A percentile compares a stretch with the other conserved stretches of the same genome.
These are phyloP conservation scores for Calephelis nemesis DNA, from an alignment of 1,140 invertebrate species.

Conservation along the genomic window DNA sequence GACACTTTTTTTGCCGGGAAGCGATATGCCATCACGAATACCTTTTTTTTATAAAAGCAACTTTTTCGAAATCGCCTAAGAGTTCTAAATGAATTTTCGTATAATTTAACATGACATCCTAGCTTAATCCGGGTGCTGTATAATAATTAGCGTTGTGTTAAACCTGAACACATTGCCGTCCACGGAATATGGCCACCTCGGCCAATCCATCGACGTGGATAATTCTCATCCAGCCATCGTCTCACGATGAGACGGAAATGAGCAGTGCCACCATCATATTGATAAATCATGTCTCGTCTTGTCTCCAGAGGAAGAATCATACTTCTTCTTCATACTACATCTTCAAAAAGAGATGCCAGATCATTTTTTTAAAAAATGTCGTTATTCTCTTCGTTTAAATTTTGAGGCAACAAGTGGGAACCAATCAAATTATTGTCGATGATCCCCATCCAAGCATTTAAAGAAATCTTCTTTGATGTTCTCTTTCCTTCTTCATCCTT, in stretches of 20 bases:
- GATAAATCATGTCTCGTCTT: no score
- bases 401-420: constrained; percentile 46
- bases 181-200: no score
- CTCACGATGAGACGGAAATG: no score
- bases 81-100: constrained; percentile 70
- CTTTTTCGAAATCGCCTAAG: constrained; percentile 67
- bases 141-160: constrained; percentile 40
- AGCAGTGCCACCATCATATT: no score
- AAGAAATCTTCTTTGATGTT: constrained; percentile 49
- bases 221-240: no score
- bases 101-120: constrained; percentile 49
- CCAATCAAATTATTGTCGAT: constrained; percentile 49
- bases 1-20: constrained; percentile 9
- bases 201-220: no score
- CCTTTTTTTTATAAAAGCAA: constrained; percentile 59
- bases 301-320: no score
- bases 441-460: constrained; percentile 59
- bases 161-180: no score
- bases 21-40: constrained; percentile 54
- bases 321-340: no score
- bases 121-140: constrained; percentile 57
- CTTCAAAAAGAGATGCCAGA: no score
- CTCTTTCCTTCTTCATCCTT: constrained; percentile 36
- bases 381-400: constrained; percentile 43
- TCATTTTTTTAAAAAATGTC: constrained; percentile 3